Conservation (phyloP, 2,888 invertebrate species). For the Phytoseiulus persimilis region DNA sequence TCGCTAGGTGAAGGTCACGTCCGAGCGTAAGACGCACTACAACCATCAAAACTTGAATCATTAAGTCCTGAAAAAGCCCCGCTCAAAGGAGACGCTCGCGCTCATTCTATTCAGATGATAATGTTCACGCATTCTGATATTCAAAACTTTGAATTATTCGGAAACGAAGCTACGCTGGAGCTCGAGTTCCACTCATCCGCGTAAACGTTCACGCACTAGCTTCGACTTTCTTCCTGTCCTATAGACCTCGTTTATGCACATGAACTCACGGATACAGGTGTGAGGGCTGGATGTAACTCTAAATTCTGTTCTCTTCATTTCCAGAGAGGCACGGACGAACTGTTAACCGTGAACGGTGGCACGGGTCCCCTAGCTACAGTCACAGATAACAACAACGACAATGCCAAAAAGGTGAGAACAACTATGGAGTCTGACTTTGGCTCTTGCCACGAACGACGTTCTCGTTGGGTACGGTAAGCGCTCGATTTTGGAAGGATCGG, state of each 20-base stretch:
- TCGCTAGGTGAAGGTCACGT: not conserved
- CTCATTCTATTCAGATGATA: not conserved
- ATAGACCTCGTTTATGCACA: too few species aligned
- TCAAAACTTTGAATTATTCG: not conserved
- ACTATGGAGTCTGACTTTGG: not conserved
- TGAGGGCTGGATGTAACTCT: too few species aligned
- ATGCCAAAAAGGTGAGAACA: slow-evolving; percentile 74
- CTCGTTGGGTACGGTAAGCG: too few species aligned
- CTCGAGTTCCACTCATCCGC: not conserved
- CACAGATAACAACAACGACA: slow-evolving; percentile 84
- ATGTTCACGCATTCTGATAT: not conserved
- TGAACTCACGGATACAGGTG: too few species aligned
- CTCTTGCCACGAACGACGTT: too few species aligned
- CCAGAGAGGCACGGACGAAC: slow-evolving; percentile 95
- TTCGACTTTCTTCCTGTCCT: too few species aligned
- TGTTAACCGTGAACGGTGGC: slow-evolving; percentile 74
- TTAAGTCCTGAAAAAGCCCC: not conserved
- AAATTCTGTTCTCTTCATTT: slow-evolving; percentile 51
- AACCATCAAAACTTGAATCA: not conserved
- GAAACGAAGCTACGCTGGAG: not conserved
- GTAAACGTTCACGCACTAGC: too few species aligned
- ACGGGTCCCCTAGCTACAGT: slow-evolving; percentile 73
- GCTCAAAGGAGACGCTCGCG: not conserved
- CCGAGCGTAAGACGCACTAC: not conserved
- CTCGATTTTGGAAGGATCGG: too few species aligned